phyloP scores from a whole-genome alignment of 2,113 vertebrate genomes.

The Hyperopisus bebe region DNA sequence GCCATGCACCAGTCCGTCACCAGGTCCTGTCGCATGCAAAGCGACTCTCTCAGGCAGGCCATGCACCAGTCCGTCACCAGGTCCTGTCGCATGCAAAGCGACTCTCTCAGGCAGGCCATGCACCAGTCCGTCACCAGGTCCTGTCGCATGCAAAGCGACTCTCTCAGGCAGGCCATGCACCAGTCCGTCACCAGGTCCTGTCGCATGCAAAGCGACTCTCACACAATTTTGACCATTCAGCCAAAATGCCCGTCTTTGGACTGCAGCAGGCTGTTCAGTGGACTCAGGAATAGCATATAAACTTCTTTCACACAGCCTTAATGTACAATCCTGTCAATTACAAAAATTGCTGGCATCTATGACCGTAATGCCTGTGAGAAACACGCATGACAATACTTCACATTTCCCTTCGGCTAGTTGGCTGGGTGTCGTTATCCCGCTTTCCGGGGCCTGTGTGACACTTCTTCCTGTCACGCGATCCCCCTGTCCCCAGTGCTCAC shows the following conservation, averaged over 20 bases:
- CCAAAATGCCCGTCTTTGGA: neutral
- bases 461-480: neutral
- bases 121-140: too few species aligned
- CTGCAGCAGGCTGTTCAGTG: neutral
- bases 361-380: neutral
- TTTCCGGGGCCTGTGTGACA: neutral
- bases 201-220: too few species aligned
- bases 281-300: neutral
- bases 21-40: too few species aligned
- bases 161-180: too few species aligned
- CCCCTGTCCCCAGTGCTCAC: neutral
- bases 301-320: neutral
- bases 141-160: too few species aligned
- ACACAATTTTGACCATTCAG: neutral
- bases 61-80: too few species aligned
- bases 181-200: too few species aligned
- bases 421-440: neutral
- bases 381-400: neutral
- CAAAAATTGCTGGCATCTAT: neutral
- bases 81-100: too few species aligned
- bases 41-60: too few species aligned
- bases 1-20: too few species aligned
- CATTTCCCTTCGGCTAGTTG: neutral
- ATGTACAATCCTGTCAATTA: neutral
- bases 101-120: too few species aligned